phyloP scores from a whole-genome alignment of 2,888 invertebrate species.

The Thelaira solivaga region DNA sequence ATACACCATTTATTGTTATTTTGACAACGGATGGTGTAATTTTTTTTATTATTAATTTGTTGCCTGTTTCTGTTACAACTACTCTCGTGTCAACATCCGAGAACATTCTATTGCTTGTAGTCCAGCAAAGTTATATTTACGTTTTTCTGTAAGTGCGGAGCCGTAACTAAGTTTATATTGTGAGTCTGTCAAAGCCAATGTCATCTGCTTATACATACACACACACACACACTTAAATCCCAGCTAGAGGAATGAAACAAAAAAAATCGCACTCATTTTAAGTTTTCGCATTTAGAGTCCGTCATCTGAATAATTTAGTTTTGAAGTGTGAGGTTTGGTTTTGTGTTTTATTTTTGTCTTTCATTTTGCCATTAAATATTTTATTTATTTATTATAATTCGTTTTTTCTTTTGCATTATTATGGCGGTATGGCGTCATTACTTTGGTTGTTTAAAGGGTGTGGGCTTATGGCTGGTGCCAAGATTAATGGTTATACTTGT shows the following conservation, averaged over 20 bases:
- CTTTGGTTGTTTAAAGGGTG: conserved; percentile 59
- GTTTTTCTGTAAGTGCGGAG: too few relatives aligned
- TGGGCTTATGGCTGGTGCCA: conserved; percentile 60
- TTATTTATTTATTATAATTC: conserved; percentile 44
- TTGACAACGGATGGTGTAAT: too few relatives aligned
- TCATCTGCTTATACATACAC: too few relatives aligned
- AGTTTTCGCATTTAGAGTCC: conserved; percentile 39
- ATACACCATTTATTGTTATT: too few relatives aligned
- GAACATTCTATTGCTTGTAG: too few relatives aligned
- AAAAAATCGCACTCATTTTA: background rate
- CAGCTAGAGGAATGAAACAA: background rate
- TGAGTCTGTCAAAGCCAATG: conserved; percentile 18
- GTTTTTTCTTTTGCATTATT: conserved; percentile 41
- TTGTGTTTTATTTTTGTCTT: background rate
- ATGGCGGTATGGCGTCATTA: conserved; percentile 61
- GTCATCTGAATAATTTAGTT: conserved; percentile 35
- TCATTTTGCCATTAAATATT: conserved; percentile 24
- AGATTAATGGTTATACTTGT: conserved; percentile 58
- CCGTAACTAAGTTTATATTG: too few relatives aligned
- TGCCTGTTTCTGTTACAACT: too few relatives aligned
- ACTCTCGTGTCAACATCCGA: too few relatives aligned
- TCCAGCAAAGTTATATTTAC: too few relatives aligned
- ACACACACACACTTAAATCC: conserved; percentile 1
- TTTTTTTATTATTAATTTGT: too few relatives aligned
- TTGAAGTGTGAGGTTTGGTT: background rate